Evolutionary conservation across 2,888 invertebrate species (phyloP), one percentile per base, ranked within the genome.

Genomic region (Hydraecia micacea): DNA sequence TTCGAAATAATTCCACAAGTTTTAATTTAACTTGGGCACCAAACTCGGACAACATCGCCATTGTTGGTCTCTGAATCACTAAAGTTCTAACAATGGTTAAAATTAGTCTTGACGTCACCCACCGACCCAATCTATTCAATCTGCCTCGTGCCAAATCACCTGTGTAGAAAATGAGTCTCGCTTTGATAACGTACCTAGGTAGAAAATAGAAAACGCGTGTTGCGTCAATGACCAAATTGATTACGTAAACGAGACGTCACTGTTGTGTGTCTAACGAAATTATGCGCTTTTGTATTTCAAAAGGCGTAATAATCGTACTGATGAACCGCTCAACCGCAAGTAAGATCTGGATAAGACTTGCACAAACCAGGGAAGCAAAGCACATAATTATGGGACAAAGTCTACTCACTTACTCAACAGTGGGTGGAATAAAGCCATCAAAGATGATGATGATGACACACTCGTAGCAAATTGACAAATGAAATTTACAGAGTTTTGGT

Each of bases 41-140:
- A 46, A 67, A 78, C 52, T 52, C 32, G 25, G 32, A 58, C 77
- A 84, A 77, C 36, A 77, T 73, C 68, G 28, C 68, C 65, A 68
- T 78, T 77, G 77, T 79, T 80, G 39, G 72, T 75, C 60, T 68
- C 32, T 36, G 28, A 71, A 71, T 32, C 58, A 75, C 46, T 63
- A 74, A 85, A 78, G 32, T 79, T 70, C 49, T 70, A 72, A 60
- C 73, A 72, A 62, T 75, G 63, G 63, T 67, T 83, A 63, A 80
- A 86, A 73, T 86, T 78, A 86, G 76, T 73, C 25, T 55, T 83
- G 75, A 83, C 86, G 88, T 76, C 55, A 76, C 39, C 8, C 9
- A 58, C n/a, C 55, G 55, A 75, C 46, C 39, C 7, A 78, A 72
- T 73, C 70, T 42, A 76, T 73, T 72, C 67, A 69, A 79, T 75